phyloP scores from a whole-genome alignment of 2,113 vertebrate species.

The Dromaius novaehollandiae region DNA sequence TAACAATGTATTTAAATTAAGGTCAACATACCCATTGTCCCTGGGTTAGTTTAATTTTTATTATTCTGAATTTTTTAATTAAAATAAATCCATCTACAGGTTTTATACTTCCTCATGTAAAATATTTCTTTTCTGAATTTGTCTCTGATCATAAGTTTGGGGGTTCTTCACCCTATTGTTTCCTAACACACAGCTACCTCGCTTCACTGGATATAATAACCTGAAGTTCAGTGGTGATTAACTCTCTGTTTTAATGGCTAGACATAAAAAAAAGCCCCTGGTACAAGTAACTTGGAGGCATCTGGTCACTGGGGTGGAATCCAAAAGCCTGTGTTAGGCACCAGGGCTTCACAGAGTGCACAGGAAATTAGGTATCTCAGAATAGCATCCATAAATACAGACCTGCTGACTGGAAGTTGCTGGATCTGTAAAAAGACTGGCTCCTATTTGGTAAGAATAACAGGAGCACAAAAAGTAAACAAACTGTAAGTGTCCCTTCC shows the following conservation, averaged over 20 bases:
- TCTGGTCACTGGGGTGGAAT: slow-evolving; percentile 56
- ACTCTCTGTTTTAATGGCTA: not conserved
- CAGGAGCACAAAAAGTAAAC: not conserved
- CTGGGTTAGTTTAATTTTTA: not conserved
- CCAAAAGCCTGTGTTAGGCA: slow-evolving; percentile 44
- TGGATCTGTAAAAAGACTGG: slow-evolving; percentile 14
- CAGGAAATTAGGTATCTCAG: slow-evolving; percentile 68
- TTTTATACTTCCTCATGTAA: not conserved
- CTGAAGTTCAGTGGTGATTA: not conserved
- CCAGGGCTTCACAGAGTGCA: slow-evolving; percentile 37
- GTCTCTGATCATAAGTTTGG: not conserved
- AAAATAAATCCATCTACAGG: not conserved
- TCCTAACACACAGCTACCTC: not conserved
- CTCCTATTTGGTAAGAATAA: slow-evolving; percentile 9
- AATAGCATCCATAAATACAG: slow-evolving; percentile 62
- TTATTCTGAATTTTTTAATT: not conserved
- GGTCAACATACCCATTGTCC: not conserved
- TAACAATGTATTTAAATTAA: not conserved
- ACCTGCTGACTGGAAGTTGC: slow-evolving; percentile 51
- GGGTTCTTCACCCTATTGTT: not conserved
- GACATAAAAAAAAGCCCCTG: not conserved
- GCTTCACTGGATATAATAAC: not conserved
- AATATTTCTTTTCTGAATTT: not conserved
- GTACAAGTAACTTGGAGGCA: slow-evolving; percentile 30
- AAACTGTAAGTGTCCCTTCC: not conserved